Evolutionary conservation across 2,888 invertebrate species (phyloP).

Genomic region (Cybosia mesomella): DNA sequence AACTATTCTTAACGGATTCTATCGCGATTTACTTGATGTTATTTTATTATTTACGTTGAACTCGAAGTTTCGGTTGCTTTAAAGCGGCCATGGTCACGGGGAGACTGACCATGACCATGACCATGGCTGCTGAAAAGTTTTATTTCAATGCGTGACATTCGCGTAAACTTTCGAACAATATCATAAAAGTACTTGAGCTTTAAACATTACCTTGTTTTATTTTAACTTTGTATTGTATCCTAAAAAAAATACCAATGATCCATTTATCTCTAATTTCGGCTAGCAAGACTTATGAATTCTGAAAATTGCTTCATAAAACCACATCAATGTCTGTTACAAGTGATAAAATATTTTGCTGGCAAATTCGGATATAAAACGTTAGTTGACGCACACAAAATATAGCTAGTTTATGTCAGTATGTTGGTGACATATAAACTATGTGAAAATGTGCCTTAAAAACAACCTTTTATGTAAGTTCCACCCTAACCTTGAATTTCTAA

Average conservation of each 20-base stretch:
- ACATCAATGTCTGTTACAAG: neutral
- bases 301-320: neutral
- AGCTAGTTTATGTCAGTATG: conserved; percentile 13
- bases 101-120: no score
- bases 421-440: conserved; percentile 21
- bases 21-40: no score
- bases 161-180: no score
- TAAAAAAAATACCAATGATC: neutral
- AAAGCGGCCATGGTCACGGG: no score
- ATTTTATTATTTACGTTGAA: no score
- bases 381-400: neutral
- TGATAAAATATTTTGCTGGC: neutral
- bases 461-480: conserved; percentile 33
- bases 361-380: neutral
- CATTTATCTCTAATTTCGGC: neutral
- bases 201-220: no score
- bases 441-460: conserved; percentile 9
- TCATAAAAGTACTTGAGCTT: no score
- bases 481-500: conserved; percentile 35
- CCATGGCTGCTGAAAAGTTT: no score
- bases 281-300: neutral
- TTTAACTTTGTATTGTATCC: no score
- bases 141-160: no score
- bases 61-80: no score
- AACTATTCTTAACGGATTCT: no score